phyloP scores from a whole-genome alignment of 1,140 invertebrate species.

The Drosophila hydei region DNA sequence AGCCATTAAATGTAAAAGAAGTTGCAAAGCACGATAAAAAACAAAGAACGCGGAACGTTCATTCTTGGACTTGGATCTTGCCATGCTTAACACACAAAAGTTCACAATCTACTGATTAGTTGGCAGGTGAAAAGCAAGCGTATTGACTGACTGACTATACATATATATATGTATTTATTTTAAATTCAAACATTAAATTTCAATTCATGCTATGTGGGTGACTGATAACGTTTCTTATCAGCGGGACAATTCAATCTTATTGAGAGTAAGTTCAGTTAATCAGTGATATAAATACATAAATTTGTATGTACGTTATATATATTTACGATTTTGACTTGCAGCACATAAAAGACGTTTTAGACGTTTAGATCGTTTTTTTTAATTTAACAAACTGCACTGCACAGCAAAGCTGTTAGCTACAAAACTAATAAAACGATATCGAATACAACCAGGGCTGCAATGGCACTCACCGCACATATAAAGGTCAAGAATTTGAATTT shows the following conservation, averaged over 20 bases:
- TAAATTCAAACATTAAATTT: background rate
- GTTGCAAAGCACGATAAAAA: background rate
- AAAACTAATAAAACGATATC: background rate
- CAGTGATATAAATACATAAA: background rate
- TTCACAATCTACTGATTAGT: background rate
- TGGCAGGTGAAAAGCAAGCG: background rate
- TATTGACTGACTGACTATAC: background rate
- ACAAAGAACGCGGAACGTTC: background rate
- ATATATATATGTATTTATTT: background rate
- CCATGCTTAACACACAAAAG: background rate
- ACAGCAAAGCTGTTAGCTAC: no score
- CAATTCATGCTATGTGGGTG: background rate
- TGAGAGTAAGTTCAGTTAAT: background rate
- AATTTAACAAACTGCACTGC: constrained; percentile 1
- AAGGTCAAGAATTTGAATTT: constrained; percentile 95
- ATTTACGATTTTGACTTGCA: no score
- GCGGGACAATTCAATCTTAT: background rate
- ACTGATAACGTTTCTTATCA: background rate
- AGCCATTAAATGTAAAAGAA: background rate
- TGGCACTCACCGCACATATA: constrained; percentile 89
- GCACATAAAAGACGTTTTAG: background rate
- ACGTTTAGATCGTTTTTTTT: no score
- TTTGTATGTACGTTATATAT: no score
- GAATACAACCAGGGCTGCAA: constrained; percentile 23
- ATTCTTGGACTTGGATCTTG: background rate